Percentiles rank a stretch among this genome's conserved stretches.
These are phyloP conservation scores for Rhopalosiphum padi DNA, from an alignment of 1,140 invertebrate genomes.

Conservation along the genomic window DNA sequence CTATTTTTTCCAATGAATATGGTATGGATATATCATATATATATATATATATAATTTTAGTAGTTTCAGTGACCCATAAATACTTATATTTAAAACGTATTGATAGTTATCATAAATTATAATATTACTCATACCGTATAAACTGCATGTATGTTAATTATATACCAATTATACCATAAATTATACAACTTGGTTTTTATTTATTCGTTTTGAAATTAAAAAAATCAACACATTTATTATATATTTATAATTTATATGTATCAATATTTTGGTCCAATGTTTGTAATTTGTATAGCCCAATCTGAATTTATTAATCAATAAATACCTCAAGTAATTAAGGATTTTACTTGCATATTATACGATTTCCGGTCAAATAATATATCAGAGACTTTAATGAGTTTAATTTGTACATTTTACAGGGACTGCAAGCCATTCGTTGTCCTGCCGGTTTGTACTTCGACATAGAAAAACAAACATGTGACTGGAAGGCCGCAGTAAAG, in stretches of 20 bases:
- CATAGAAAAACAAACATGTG: slow-evolving; percentile 94
- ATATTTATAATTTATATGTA: background rate
- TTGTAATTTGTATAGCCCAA: no score
- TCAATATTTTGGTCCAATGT: background rate
- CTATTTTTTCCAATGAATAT: background rate
- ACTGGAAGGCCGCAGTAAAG: slow-evolving; percentile 93
- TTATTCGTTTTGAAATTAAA: background rate
- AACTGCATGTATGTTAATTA: background rate
- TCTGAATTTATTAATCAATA: no score
- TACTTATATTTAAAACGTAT: background rate
- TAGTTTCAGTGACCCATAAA: background rate
- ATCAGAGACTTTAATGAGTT: background rate
- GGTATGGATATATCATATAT: no score
- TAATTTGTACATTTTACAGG: slow-evolving; percentile 66
- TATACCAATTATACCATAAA: background rate
- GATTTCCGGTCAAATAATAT: background rate
- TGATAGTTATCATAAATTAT: background rate
- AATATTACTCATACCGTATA: background rate
- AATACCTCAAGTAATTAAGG: background rate
- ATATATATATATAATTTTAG: background rate
- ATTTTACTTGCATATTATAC: background rate
- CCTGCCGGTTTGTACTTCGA: slow-evolving; percentile 93
- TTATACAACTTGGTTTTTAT: background rate
- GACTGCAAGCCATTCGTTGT: slow-evolving; percentile 90
- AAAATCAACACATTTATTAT: background rate